phyloP scores from a whole-genome alignment of 2,797 vertebrate genomes.

The Thaleichthys pacificus region DNA sequence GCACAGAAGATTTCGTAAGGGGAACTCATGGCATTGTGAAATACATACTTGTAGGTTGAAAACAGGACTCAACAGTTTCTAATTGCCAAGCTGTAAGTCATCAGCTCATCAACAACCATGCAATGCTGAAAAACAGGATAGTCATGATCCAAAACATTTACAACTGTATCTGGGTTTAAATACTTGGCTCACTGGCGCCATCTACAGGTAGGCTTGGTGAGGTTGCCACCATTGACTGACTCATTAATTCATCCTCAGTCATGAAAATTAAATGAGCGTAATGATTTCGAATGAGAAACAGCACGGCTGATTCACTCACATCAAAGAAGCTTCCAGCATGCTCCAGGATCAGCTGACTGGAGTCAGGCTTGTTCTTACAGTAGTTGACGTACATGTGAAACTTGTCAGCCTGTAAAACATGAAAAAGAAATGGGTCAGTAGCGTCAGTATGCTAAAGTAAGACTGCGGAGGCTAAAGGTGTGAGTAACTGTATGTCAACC shows the following conservation, averaged over 20 bases:
- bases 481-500: neutral
- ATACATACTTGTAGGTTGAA: too few relatives aligned
- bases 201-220: constrained; percentile 41
- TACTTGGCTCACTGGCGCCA: constrained; percentile 34
- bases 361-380: constrained; percentile 99
- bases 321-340: constrained; percentile 96
- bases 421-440: neutral
- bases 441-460: neutral
- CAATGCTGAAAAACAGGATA: neutral
- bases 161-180: neutral
- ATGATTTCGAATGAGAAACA: neutral
- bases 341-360: constrained; percentile 95
- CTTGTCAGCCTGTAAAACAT: constrained; percentile 89
- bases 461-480: too few relatives aligned
- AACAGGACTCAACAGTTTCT: too few relatives aligned
- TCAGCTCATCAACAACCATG: neutral
- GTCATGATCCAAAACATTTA: too few relatives aligned
- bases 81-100: too few relatives aligned
- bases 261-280: neutral
- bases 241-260: neutral
- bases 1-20: neutral
- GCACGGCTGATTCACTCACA: constrained; percentile 73
- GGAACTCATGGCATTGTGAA: too few relatives aligned
- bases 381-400: constrained; percentile 99
- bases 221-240: neutral